Conservation (phyloP, 2,113 vertebrate species). For the Corythornis vintsioides region DNA sequence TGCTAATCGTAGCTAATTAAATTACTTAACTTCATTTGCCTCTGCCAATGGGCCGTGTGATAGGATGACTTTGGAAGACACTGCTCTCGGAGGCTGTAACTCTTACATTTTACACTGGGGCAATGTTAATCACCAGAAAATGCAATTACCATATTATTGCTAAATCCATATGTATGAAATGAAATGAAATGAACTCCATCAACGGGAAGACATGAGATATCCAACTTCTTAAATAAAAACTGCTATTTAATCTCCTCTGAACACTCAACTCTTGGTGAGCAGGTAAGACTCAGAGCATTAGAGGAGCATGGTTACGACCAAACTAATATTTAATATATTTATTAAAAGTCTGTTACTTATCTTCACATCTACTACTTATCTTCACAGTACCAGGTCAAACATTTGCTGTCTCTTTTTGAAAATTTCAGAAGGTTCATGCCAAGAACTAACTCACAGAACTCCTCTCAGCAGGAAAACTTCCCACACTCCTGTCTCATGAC, state of each 20-base stretch:
- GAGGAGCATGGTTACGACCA: neutral
- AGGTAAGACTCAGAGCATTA: neutral
- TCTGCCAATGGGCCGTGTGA: slow-evolving; percentile 40
- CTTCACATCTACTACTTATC: neutral
- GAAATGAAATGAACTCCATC: slow-evolving; percentile 20
- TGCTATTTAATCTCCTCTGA: neutral
- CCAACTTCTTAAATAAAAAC: slow-evolving; percentile 20
- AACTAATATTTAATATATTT: neutral
- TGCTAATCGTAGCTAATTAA: slow-evolving; percentile 62
- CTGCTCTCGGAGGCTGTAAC: neutral
- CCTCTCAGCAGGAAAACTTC: neutral
- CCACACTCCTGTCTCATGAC: neutral
- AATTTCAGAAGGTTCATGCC: neutral
- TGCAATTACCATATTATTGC: slow-evolving; percentile 33
- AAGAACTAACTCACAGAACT: neutral
- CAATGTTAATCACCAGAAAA: slow-evolving; percentile 62
- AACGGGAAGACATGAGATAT: slow-evolving; percentile 18
- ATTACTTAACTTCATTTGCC: slow-evolving; percentile 63
- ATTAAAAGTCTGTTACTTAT: neutral
- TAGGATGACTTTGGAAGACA: slow-evolving; percentile 24
- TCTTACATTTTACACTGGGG: neutral
- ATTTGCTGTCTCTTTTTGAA: neutral
- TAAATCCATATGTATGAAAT: slow-evolving; percentile 47
- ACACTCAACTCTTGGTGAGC: neutral
- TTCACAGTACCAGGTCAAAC: neutral